These are phyloP conservation scores for Sphyrna mokarran DNA, from an alignment of 2,113 vertebrate species.

Conservation along the genomic window DNA sequence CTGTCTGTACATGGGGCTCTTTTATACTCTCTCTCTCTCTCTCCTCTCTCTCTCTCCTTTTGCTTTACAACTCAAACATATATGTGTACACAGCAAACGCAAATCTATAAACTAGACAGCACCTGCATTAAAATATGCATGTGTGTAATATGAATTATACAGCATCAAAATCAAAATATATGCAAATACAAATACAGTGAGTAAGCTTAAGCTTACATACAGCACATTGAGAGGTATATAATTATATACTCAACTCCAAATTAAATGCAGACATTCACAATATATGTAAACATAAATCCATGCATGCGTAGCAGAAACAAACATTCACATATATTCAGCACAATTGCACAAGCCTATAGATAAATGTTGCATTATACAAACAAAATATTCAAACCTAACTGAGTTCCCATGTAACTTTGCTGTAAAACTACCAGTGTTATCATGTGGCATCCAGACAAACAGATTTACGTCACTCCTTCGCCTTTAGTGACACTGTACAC, in stretches of 20 bases:
- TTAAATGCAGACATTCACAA: not conserved
- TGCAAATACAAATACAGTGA: not conserved
- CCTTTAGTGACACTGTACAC: not conserved
- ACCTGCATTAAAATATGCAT: not conserved
- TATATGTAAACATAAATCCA: not conserved
- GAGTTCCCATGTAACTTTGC: constrained; percentile 98
- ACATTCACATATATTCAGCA: not conserved
- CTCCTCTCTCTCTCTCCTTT: constrained; percentile 67
- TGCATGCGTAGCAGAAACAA: not conserved
- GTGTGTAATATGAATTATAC: not conserved
- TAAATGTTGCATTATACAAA: not conserved
- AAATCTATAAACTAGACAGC: not conserved
- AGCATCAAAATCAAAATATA: not conserved
- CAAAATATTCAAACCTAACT: constrained; percentile 98
- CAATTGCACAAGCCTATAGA: not conserved
- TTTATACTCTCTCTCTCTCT: constrained; percentile 77
- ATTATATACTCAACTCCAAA: not conserved
- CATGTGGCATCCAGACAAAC: constrained; percentile 78
- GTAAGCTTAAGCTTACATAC: not conserved
- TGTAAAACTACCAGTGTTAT: constrained; percentile 95
- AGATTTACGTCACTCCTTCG: not conserved
- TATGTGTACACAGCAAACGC: constrained; percentile 23
- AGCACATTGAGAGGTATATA: not conserved
- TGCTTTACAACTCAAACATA: constrained; percentile 42
- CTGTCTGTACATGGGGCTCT: constrained; percentile 93